Percentiles rank a stretch among this genome's conserved stretches.
These are phyloP conservation scores for Atta texana DNA, from an alignment of 1,140 invertebrate genomes.

Conservation along the genomic window DNA sequence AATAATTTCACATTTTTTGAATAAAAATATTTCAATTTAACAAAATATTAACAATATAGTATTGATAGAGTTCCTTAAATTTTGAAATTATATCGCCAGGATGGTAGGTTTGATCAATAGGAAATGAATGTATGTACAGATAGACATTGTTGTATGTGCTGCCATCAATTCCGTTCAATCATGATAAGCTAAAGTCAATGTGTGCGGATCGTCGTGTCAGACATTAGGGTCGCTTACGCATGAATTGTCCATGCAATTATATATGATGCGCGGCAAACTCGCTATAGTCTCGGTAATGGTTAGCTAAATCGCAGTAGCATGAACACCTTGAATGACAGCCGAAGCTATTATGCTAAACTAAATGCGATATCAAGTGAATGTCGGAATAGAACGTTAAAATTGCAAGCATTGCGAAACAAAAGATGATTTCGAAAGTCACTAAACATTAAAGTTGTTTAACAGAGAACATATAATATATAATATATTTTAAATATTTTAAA, in stretches of 20 bases:
- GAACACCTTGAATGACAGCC: constrained; percentile 33
- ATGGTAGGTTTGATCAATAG: constrained; percentile 6
- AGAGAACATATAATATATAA: too few relatives aligned
- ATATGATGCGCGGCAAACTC: constrained; percentile 63
- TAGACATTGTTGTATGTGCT: constrained; percentile 62
- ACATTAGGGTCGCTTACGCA: constrained; percentile 76
- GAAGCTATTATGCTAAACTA: constrained; percentile 20
- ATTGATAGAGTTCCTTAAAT: not conserved
- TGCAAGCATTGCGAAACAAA: not conserved
- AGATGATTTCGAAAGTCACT: not conserved
- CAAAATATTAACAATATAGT: not conserved
- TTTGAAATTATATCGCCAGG: not conserved
- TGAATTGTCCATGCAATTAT: constrained; percentile 70
- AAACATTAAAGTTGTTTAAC: not conserved
- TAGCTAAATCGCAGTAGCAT: constrained; percentile 58
- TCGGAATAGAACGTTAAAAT: not conserved
- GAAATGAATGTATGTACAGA: constrained; percentile 34
- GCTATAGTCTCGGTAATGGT: constrained; percentile 67
- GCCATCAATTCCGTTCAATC: constrained; percentile 74
- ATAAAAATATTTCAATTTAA: not conserved
- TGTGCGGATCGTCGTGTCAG: constrained; percentile 72
- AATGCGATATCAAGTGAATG: constrained; percentile 9
- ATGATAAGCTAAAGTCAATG: constrained; percentile 74
- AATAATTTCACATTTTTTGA: too few relatives aligned
- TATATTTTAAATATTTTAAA: too few relatives aligned